Percentiles rank a stretch among this genome's conserved stretches.
These are phyloP conservation scores for Muricea muricata DNA, from an alignment of 92 coral and sea anemone genomes.

Conservation along the genomic window DNA sequence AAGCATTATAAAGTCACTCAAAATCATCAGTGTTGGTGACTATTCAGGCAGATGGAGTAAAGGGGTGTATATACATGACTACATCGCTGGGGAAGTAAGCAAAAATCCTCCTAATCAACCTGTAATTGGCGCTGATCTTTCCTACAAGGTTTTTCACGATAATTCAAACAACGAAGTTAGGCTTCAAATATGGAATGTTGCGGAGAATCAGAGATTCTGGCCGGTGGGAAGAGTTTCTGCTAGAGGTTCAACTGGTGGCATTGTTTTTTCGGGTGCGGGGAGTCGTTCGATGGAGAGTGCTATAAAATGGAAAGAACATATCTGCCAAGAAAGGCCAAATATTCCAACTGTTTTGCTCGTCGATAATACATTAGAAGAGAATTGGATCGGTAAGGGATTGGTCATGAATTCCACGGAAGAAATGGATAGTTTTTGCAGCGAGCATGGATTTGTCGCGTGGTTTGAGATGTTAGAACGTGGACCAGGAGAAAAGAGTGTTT, in stretches of 20 bases:
- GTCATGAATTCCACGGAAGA: conserved; percentile 61
- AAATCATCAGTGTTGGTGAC: conserved; percentile 78
- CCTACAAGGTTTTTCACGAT: conserved; percentile 46
- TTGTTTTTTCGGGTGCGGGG: conserved; percentile 80
- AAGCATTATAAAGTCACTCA: conserved; percentile 22
- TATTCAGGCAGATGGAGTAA: conserved; percentile 67
- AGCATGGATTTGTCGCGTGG: conserved; percentile 67
- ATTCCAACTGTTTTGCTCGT: conserved; percentile 71
- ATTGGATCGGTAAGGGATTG: conserved; percentile 70
- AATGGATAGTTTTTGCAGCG: conserved; percentile 68
- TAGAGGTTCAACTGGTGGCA: conserved; percentile 60
- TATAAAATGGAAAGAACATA: conserved; percentile 55
- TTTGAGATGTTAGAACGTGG: conserved; percentile 74
- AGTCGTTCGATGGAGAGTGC: conserved; percentile 69
- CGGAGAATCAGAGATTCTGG: conserved; percentile 62
- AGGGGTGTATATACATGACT: conserved; percentile 68
- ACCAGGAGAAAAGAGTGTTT: conserved; percentile 69
- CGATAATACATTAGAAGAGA: conserved; percentile 58
- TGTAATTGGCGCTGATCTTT: conserved; percentile 45
- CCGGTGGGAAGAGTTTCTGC: conserved; percentile 25
- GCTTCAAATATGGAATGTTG: conserved; percentile 72
- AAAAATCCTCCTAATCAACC: conserved; percentile 44
- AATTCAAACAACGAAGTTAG: conserved; percentile 16
- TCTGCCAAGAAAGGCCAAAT: conserved; percentile 12
- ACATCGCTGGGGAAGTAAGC: not conserved